Evolutionary conservation across 2,797 vertebrate genomes (phyloP).

Genomic region (Mareca strepera): DNA sequence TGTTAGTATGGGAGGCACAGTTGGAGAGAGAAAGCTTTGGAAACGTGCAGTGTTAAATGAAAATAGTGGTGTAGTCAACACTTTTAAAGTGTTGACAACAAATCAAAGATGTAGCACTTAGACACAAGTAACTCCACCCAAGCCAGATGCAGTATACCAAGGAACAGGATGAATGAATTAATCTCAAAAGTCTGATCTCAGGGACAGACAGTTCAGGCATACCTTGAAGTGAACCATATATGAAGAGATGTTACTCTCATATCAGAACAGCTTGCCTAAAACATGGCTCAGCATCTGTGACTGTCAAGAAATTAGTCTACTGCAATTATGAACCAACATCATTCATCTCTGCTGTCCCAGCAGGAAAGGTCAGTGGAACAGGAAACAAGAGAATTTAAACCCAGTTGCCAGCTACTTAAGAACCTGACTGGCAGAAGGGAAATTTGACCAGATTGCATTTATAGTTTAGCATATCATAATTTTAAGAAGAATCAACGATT

Average conservation of each 20-base stretch:
- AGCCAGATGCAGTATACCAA: background rate
- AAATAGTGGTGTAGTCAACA: background rate
- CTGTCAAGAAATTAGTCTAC: background rate
- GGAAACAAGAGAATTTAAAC: background rate
- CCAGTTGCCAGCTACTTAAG: background rate
- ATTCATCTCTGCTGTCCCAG: background rate
- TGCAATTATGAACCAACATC: background rate
- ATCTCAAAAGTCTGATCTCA: background rate
- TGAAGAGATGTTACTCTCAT: background rate
- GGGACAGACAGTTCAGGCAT: background rate
- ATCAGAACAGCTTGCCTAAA: background rate
- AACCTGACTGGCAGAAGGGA: background rate
- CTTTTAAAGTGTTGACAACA: background rate
- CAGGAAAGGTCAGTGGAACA: rapidly evolving
- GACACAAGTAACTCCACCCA: background rate
- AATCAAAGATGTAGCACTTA: background rate
- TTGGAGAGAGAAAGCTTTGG: background rate
- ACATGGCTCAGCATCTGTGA: background rate
- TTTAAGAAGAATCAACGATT: background rate
- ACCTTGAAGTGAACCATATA: background rate
- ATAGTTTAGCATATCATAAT: background rate
- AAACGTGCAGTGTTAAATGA: background rate
- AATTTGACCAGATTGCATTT: background rate
- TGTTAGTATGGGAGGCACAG: background rate
- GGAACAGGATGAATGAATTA: background rate